Evolutionary conservation across 2,797 vertebrate genomes (phyloP).

Genomic region (Petrocephalus sullivani): DNA sequence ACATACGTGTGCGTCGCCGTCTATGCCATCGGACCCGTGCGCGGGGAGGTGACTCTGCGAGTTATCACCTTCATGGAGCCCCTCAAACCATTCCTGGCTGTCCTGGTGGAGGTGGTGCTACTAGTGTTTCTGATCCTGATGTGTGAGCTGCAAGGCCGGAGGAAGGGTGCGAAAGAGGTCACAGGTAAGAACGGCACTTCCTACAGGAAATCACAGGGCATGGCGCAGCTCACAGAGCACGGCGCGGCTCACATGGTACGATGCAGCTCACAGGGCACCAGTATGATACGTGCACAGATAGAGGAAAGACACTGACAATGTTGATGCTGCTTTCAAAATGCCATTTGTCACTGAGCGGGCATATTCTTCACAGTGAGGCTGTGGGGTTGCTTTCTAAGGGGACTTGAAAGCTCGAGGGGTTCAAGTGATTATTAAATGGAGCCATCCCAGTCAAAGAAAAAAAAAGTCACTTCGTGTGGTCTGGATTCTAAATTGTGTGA

Average conservation of each 20-base stretch:
- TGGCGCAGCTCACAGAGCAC: not conserved
- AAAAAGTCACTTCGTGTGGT: not conserved
- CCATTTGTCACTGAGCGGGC: not conserved
- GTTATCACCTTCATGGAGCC: constrained; percentile 72
- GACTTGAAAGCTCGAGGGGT: not conserved
- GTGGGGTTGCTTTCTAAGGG: not conserved
- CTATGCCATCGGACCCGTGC: constrained; percentile 55
- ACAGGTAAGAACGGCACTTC: constrained; percentile 41
- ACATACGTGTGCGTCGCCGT: constrained; percentile 67
- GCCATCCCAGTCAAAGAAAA: not conserved
- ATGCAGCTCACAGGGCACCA: not conserved
- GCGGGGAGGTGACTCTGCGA: constrained; percentile 50
- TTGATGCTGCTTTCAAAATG: not conserved
- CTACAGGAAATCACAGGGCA: not conserved
- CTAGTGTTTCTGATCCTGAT: constrained; percentile 69
- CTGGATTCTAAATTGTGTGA: not conserved
- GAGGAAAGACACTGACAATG: not conserved
- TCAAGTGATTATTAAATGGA: not conserved
- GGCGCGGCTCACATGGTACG: not conserved
- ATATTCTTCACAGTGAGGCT: not conserved
- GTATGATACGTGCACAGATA: not conserved
- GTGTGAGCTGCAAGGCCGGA: constrained; percentile 64
- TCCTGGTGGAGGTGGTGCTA: constrained; percentile 68
- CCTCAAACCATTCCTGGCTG: constrained; percentile 76
- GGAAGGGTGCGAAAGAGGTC: constrained; percentile 23